Evolutionary conservation across 2,113 vertebrate genomes (phyloP).

Genomic region (Mesembrinibis cayennensis): DNA sequence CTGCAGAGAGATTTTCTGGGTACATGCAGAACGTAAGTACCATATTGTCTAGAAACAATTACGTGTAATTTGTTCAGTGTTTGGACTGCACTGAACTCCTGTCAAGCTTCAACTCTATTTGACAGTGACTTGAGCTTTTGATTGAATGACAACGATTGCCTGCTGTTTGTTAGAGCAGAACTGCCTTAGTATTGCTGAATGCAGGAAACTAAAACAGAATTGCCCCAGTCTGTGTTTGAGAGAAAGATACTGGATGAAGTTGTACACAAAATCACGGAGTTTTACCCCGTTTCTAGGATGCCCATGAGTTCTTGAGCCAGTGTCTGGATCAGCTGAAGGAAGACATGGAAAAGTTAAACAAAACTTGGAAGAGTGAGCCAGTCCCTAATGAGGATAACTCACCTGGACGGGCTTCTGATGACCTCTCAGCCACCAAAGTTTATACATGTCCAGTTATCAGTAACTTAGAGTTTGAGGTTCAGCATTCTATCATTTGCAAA

Average conservation of each 20-base stretch:
- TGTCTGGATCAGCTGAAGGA: slow-evolving; percentile 98
- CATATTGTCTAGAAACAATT: not conserved
- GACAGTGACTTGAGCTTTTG: not conserved
- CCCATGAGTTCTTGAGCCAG: slow-evolving; percentile 97
- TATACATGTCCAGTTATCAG: slow-evolving; percentile 94
- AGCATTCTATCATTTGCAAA: slow-evolving; percentile 97
- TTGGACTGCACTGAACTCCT: not conserved
- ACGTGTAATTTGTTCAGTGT: not conserved
- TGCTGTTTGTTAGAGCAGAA: not conserved
- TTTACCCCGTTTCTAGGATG: slow-evolving; percentile 79
- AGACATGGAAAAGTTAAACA: slow-evolving; percentile 96
- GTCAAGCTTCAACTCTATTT: not conserved
- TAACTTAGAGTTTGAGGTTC: slow-evolving; percentile 98
- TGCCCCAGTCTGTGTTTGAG: not conserved
- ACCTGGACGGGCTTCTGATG: slow-evolving; percentile 71
- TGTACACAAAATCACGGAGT: not conserved
- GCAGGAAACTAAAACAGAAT: not conserved
- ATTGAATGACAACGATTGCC: not conserved
- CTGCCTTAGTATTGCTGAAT: not conserved
- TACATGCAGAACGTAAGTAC: slow-evolving; percentile 97
- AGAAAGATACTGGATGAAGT: not conserved
- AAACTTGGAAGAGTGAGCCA: slow-evolving; percentile 86
- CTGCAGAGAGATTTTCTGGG: slow-evolving; percentile 96
- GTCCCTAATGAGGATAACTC: slow-evolving; percentile 77
- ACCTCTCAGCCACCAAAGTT: slow-evolving; percentile 83